These are phyloP conservation scores for Scleropages formosus DNA, from an alignment of 2,797 vertebrate species.

Conservation along the genomic window DNA sequence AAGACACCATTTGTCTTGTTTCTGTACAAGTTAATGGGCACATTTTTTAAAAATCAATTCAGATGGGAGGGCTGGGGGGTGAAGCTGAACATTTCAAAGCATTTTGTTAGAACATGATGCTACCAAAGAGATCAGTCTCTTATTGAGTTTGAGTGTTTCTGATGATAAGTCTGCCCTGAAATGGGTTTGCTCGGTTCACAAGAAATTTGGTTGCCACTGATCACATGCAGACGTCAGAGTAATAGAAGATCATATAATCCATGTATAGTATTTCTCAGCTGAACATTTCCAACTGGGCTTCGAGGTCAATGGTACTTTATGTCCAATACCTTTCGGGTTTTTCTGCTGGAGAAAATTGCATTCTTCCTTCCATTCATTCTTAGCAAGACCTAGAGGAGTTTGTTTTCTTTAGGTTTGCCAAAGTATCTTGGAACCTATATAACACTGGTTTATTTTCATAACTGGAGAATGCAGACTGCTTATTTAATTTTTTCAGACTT, in stretches of 20 bases:
- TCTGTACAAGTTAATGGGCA: not conserved
- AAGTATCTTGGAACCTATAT: slow-evolving; percentile 57
- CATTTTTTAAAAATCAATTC: not conserved
- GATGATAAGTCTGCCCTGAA: not conserved
- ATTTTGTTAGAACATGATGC: too few species aligned
- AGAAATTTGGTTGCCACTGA: not conserved
- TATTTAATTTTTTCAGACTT: slow-evolving; percentile 64
- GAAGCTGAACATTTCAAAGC: too few species aligned
- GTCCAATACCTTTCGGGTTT: too few species aligned
- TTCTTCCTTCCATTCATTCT: too few species aligned
- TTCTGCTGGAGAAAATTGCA: too few species aligned
- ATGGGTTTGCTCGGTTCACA: not conserved
- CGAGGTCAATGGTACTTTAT: too few species aligned
- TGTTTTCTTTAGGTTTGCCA: slow-evolving; percentile 54
- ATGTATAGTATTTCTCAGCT: not conserved
- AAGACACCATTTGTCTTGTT: not conserved
- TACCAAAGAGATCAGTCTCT: not conserved
- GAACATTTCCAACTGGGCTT: not conserved
- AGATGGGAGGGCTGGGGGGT: too few species aligned
- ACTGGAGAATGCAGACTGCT: slow-evolving; percentile 64
- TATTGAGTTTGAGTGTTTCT: not conserved
- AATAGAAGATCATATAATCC: not conserved
- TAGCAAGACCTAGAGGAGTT: slow-evolving; percentile 41
- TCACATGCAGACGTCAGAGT: not conserved
- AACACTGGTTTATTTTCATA: slow-evolving; percentile 37